Evolutionary conservation across 2,113 vertebrate genomes (phyloP).

Genomic region (Limanda limanda): DNA sequence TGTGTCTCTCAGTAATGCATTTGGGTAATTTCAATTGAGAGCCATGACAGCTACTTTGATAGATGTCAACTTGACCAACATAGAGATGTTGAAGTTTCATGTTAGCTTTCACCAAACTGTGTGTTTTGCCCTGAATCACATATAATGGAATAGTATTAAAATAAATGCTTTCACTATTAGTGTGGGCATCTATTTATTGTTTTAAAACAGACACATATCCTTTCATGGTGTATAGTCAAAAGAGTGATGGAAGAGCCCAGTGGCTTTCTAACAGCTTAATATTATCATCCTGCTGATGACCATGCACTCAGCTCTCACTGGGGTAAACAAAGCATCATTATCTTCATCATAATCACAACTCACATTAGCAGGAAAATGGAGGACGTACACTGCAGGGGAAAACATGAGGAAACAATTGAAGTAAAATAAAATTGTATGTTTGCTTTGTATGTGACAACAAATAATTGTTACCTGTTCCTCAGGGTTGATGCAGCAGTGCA

Average conservation of each 20-base stretch:
- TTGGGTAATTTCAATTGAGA: background rate
- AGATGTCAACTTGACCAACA: background rate
- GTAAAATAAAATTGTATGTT: too few relatives aligned
- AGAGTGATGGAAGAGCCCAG: too few relatives aligned
- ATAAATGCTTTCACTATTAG: background rate
- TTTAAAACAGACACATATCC: background rate
- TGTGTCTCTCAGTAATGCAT: too few relatives aligned
- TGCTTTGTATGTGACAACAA: too few relatives aligned
- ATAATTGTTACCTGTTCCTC: too few relatives aligned
- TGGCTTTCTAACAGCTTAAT: background rate
- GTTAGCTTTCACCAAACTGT: background rate
- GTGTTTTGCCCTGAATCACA: background rate
- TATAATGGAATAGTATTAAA: background rate
- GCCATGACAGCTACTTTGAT: background rate
- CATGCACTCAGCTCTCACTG: background rate
- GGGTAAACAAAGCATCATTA: background rate
- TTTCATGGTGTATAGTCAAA: background rate
- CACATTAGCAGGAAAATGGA: background rate
- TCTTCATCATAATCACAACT: background rate
- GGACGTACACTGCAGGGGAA: too few relatives aligned
- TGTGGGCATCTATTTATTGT: background rate
- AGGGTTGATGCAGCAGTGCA: too few relatives aligned
- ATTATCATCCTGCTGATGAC: background rate
- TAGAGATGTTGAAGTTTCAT: background rate
- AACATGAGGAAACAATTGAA: too few relatives aligned